A percentile compares a stretch with the other conserved stretches of the same genome.
These are phyloP conservation scores for Cyprinella venusta DNA, from an alignment of 2,797 vertebrate genomes.

Conservation along the genomic window DNA sequence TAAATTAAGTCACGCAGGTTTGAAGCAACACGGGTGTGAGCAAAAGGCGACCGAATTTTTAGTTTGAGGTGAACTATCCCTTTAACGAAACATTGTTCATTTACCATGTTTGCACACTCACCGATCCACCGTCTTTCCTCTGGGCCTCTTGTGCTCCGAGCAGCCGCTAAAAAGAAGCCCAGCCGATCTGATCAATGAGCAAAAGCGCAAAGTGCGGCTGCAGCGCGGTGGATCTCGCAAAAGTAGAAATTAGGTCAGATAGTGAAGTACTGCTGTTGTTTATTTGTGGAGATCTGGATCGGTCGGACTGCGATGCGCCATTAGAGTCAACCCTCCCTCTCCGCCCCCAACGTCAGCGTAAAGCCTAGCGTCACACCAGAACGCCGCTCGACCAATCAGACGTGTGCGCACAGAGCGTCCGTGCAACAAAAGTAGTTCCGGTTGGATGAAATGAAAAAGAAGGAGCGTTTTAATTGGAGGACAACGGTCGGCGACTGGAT, in stretches of 20 bases:
- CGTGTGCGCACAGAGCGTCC: too few relatives aligned
- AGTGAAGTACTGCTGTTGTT: conserved; percentile 44
- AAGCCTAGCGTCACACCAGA: conserved; percentile 60
- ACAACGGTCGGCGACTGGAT: too few relatives aligned
- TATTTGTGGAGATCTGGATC: conserved; percentile 69
- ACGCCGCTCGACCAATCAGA: conserved; percentile 68
- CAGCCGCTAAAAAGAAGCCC: conserved; percentile 66
- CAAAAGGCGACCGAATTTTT: background rate
- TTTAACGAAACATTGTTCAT: conserved; percentile 7
- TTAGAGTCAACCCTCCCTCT: conserved; percentile 81
- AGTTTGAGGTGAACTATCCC: background rate
- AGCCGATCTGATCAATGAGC: conserved; percentile 66
- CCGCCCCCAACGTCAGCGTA: conserved; percentile 66
- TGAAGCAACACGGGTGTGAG: background rate
- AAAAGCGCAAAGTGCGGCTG: conserved; percentile 46
- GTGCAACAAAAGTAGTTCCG: conserved; percentile 1
- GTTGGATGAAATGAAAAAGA: conserved; percentile 20
- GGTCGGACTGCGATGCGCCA: conserved; percentile 71
- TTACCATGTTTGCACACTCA: conserved; percentile 38
- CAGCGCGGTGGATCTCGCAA: background rate
- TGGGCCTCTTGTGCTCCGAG: conserved; percentile 69
- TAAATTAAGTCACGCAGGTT: background rate
- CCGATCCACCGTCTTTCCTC: conserved; percentile 70
- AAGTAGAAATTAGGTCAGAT: background rate
- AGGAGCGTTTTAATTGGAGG: conserved; percentile 1